Evolutionary conservation across 2,113 vertebrate genomes (phyloP), one percentile per base, ranked within the genome.

Genomic region (Pseudopodoces humilis): DNA sequence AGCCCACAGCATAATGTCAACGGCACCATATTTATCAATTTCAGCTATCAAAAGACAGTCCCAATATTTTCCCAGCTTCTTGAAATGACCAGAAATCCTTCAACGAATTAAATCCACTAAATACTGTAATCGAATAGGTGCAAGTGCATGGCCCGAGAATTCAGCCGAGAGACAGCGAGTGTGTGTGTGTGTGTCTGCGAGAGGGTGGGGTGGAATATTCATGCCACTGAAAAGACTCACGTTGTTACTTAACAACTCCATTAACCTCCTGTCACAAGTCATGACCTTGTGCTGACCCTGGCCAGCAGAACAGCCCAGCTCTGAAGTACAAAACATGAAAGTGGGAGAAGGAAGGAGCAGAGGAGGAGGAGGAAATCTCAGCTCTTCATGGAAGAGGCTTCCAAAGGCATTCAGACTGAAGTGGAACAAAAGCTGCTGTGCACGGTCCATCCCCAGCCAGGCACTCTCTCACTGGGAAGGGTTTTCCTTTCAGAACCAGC

Each of bases 261-360:
- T 95, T 97, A 94, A 97, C 97, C 97, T 95, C 94, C 31, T 72
- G 84, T 15, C 94, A 82, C 87, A 53, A 97, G 96, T 95, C 93
- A 24, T 93, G 97, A 83, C 97, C 97, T 96, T 96, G 96, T 95
- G 93, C 74, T 96, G 96, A 97, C 97, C 97, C 94, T 92, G 94
- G 83, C 90, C 74, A 49, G 96, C 84, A 18, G 56, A 95, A 69
- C 93, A 76, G 68, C 74, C 2, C 33, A 1, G 77, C 89, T 95
- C 91, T 87, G 95, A 81, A 84, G 72, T 60, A 94, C 94, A 72
- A 95, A 95, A 94, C 93, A 95, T 92, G 88, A 92, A 95, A 97
- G 94, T n/a, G 70, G 37, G 41, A 83, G 80, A 70, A 65, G 83
- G 55, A 67, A 92, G 74, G 28, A 76, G 83, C 65, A n/a, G 53